Evolutionary conservation across 2,113 vertebrate species (phyloP), one percentile per base, ranked within the genome.

Genomic region (Castor canadensis): DNA sequence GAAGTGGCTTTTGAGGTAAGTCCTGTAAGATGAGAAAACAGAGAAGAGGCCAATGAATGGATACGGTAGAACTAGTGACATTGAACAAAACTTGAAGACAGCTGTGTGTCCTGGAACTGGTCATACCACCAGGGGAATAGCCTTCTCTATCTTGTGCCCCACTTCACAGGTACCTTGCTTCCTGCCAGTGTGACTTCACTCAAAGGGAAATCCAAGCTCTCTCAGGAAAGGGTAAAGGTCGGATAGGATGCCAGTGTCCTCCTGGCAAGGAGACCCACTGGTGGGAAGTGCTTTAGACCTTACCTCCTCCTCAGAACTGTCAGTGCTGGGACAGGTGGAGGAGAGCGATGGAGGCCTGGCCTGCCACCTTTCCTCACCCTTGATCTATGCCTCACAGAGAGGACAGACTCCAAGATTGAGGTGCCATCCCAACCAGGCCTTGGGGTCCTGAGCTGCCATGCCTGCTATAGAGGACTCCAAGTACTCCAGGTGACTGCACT

Each of bases 121-220:
- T 12, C n/a, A 43, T 26, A 9, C 32, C 17, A n/a, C 22, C 2
- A 45, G 17, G 32, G 32, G 54, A 54, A 17, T 0, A 20, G 24
- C 40, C 52, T 73, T 47, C 13, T 11, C 58, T 38, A 4, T 5
- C 30, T 8, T 56, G 30, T 45, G 72, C 22, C 20, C 56, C 43
- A 66, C 28, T 22, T 45, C 72, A 20, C 5, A 30, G 28, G 40
- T 1, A 19, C 26, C 52, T 40, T 20, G 9, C 22, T 60, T 35
- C 13, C 28, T 32, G 24, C 56, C 20, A 87, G 52, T 64, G 72
- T 11, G 8, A 47, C 30, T 11, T 45, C 28, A 13, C 3, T 35
- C 62, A 56, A 43, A 58, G 47, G 22, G n/a, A 72, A 40, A 64
- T 28, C 13, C 19, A 26, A 9, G 56, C 12, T 3, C 26, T 77